Conservation (phyloP, 2,797 vertebrate genomes). For the Sebastolobus altivelis region DNA sequence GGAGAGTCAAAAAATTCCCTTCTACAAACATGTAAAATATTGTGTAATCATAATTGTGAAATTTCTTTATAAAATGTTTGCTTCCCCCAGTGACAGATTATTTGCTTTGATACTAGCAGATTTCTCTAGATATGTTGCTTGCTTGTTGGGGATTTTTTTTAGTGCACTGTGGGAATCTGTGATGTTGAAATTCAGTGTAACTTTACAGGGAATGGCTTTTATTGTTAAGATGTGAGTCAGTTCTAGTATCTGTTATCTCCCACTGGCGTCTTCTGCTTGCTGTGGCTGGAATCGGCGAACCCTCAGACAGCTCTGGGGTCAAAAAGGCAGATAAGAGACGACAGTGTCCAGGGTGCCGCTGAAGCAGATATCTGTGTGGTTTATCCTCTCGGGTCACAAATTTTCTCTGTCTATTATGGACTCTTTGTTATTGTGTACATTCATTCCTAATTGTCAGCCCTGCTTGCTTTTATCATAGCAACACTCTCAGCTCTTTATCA, state of each 20-base stretch:
- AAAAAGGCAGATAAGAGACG: conserved; percentile 61
- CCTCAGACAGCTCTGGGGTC: conserved; percentile 52
- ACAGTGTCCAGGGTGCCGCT: conserved; percentile 47
- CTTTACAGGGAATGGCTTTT: conserved; percentile 15
- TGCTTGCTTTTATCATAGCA: conserved; percentile 17
- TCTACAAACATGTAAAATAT: neutral
- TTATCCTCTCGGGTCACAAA: conserved; percentile 28
- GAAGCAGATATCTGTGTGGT: conserved; percentile 49
- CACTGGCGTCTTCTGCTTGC: conserved; percentile 49
- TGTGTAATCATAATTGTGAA: neutral
- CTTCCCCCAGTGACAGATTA: neutral
- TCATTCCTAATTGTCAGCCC: conserved; percentile 22
- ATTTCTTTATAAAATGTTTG: neutral
- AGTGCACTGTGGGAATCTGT: neutral
- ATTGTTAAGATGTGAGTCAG: conserved; percentile 26
- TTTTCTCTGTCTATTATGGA: conserved; percentile 33
- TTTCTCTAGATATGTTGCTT: neutral
- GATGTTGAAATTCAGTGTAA: conserved; percentile 12
- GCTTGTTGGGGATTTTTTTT: neutral
- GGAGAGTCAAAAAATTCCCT: neutral
- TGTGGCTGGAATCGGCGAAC: conserved; percentile 45
- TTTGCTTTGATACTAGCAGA: neutral
- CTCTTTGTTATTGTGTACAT: conserved; percentile 2
- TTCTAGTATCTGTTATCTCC: conserved; percentile 44
- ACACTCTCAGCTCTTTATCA: conserved; percentile 15